These are phyloP conservation scores for Drosophila multiciliata DNA, from an alignment of 2,888 invertebrate genomes.

Conservation along the genomic window DNA sequence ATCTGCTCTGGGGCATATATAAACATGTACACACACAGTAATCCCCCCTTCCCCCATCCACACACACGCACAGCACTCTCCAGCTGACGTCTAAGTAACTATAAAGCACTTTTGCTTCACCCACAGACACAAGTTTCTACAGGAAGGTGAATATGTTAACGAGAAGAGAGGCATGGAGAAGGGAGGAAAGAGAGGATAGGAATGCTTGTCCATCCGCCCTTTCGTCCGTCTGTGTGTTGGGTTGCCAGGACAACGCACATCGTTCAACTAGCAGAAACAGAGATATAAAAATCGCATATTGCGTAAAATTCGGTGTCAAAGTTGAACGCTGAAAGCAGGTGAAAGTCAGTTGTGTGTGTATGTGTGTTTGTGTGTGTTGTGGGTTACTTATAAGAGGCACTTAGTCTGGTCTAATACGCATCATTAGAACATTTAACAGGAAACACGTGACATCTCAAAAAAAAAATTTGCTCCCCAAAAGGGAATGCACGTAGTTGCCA, in stretches of 20 bases:
- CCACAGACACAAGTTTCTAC: constrained; percentile 33
- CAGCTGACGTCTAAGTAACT: constrained; percentile 51
- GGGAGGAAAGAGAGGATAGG: not conserved
- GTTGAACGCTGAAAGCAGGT: constrained; percentile 48
- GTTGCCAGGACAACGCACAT: constrained; percentile 38
- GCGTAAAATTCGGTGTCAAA: constrained; percentile 66
- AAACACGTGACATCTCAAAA: constrained; percentile 69
- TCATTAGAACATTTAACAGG: constrained; percentile 81
- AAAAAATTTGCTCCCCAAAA: not conserved
- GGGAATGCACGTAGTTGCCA: not conserved
- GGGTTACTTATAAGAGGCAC: constrained; percentile 78
- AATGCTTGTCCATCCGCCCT: not conserved
- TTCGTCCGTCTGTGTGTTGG: not conserved
- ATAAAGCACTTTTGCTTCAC: constrained; percentile 61
- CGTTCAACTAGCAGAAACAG: constrained; percentile 36
- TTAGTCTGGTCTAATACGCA: constrained; percentile 78
- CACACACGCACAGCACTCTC: not conserved
- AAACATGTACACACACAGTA: constrained; percentile 36
- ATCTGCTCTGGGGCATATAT: constrained; percentile 38
- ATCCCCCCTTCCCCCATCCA: not conserved
- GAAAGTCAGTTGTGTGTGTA: constrained; percentile 68
- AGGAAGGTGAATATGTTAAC: constrained; percentile 2
- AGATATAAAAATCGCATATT: constrained; percentile 72
- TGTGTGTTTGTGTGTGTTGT: not conserved
- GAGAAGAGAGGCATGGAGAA: constrained; percentile 5